phyloP scores from a whole-genome alignment of 2,888 invertebrate species.

The Odontocolon sp. region DNA sequence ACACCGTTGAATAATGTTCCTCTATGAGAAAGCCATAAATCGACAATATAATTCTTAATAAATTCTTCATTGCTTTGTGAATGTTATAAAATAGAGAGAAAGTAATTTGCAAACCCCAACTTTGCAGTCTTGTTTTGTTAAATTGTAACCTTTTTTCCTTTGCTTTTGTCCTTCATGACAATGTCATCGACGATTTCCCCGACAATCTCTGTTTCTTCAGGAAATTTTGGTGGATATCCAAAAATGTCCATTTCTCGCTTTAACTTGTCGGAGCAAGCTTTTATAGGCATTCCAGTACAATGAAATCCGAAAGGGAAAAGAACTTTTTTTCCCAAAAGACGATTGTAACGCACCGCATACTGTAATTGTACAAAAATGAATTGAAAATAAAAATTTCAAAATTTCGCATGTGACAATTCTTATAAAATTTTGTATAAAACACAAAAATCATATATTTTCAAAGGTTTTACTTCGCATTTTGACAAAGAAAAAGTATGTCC shows the following conservation, averaged over 20 bases:
- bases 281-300: conserved; percentile 99
- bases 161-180: conserved; percentile 91
- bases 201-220: conserved; percentile 81
- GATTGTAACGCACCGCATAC: conserved; percentile 95
- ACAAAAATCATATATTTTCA: background rate
- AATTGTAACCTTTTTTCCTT: conserved; percentile 89
- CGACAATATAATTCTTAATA: no score
- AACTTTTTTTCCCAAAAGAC: conserved; percentile 94
- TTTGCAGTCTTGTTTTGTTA: no score
- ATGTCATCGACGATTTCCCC: conserved; percentile 83
- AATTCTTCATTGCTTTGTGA: no score
- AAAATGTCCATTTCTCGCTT: conserved; percentile 95
- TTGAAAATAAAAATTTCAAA: background rate
- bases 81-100: no score
- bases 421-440: background rate
- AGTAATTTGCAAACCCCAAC: no score
- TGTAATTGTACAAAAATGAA: conserved; percentile 72
- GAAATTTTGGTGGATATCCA: conserved; percentile 96
- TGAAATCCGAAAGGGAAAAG: conserved; percentile 99
- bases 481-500: conserved; percentile 98
- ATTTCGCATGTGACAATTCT: background rate
- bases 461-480: conserved; percentile 92
- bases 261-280: conserved; percentile 98
- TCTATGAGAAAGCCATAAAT: no score
- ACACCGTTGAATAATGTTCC: no score